Base-by-base conservation (phyloP, 2,113 vertebrate species). In the Epinephelus lanceolatus region DNA sequence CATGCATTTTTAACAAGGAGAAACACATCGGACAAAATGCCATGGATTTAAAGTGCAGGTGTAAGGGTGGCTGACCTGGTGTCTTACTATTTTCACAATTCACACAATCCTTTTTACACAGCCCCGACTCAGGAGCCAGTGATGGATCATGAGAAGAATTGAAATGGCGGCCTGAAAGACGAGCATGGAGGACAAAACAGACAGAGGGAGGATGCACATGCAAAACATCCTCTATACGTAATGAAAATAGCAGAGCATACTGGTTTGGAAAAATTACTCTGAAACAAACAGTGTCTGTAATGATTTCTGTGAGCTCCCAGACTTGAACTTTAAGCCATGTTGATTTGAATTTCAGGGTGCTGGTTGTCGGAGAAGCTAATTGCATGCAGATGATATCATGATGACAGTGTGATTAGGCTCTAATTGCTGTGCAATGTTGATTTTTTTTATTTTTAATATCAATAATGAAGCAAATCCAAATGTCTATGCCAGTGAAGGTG, bases 1-100 rank as follows among this genome's bases (percentile, higher is more conserved):
- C 88, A 93, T 94, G 40, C 76, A 94, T 94, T 88, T 91, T 92
- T 91, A 91, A 92, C 33, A 69, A 19, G 21, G 47, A 63, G 77
- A 73, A 79, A 86, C 73, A 86, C 82, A 72, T 37, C 0, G 25
- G 77, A 91, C 90, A 87, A 88, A 87, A 90, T 78, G 78, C 60
- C 11, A 65, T 21, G 0, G 84, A 82, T 76, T 84, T 71, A 78
- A 88, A 88, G 77, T 8, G 78, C 79, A 84, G 77, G 47, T 78
- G 57, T 60, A 53, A 80, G 56, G 68, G 80, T 57, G 70, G 72
- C 80, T 86, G 80, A 92, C 85, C 74, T 67, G 53, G 37, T 86
- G 76, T 91, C 63, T 84, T 56, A 61, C 61, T 79, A 17, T 3
- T 76, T 71, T 53, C 30, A 30, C 71, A 62, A 65, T 78, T 77